Base-by-base conservation (phyloP, 1,140 invertebrate species). In the Acromyrmex echinatior region DNA sequence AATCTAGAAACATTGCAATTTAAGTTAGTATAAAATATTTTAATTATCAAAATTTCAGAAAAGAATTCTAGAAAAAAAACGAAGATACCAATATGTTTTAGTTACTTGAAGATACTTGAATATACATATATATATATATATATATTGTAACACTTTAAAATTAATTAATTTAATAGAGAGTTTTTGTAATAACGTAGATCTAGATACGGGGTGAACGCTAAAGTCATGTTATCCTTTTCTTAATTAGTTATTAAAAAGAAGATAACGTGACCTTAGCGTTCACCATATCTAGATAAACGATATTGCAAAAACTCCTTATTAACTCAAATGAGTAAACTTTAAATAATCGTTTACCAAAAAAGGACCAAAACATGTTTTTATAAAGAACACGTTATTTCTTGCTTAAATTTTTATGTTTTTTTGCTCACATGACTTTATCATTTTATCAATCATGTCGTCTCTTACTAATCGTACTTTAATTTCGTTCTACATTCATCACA, bases 301-400 rank as follows among this genome's bases (percentile, higher is more conserved):
- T 35, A 35, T 35, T 35, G 31, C 31, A 35, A 35, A 35, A 35
- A 35, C 2, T 35, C 31, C 5, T 31, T 31, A 31, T 51, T 49
- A 71, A 53, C 25, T 25, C 25, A 25, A 73, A 28, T 31, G 18
- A n/a, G 53, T 53, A 18, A 10, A 31, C 9, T 51, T 25, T 0
- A 4, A 71, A 31, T 51, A 73, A 53, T 28, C 14, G 62, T 73
- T 53, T 71, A 71, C 10, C 18, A 9, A 49, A 71, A 71, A 49
- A 51, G n/a, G 39, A 21, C 49, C 25, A 14, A 71, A 3, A 3
- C 2, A 56, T 0, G 10, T 35, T 5, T 9, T 2, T 35, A 7
- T 6, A 31, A 12, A 51, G 18, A 5, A 53, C 5, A 45, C 18
- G 18, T 25, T 3, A 56, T 35, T 76, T 35, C 14, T n/a, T 21